These are phyloP conservation scores for Dorcus hopei DNA, from an alignment of 2,888 invertebrate species.

Conservation along the genomic window DNA sequence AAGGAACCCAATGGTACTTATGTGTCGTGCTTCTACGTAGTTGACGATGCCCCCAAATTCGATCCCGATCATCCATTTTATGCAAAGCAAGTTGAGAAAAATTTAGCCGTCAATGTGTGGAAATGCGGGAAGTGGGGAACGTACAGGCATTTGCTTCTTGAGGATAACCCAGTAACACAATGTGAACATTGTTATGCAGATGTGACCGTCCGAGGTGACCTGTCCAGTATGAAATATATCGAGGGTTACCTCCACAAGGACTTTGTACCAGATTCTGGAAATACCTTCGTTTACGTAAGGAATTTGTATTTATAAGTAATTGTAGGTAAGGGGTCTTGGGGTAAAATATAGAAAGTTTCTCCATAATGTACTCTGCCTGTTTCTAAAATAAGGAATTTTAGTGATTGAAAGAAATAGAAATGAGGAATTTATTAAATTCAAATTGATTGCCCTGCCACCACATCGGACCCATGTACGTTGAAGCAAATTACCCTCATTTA, in stretches of 20 bases:
- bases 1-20: constrained; percentile 56
- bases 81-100: constrained; percentile 62
- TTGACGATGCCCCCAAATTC: constrained; percentile 60
- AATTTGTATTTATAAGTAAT: not conserved
- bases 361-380: no score
- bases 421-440: no score
- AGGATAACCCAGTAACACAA: constrained; percentile 33
- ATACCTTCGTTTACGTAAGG: constrained; percentile 1
- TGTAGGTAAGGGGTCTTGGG: no score
- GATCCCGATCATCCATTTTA: constrained; percentile 63
- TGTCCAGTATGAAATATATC: constrained; percentile 78
- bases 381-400: no score
- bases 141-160: constrained; percentile 39
- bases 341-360: no score
- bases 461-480: no score
- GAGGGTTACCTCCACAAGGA: constrained; percentile 55
- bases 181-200: constrained; percentile 72
- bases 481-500: no score
- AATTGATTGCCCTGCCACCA: no score
- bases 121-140: constrained; percentile 53
- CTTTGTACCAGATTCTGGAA: not conserved
- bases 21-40: constrained; percentile 60
- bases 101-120: constrained; percentile 75
- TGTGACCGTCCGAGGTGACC: constrained; percentile 73
- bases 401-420: no score